A percentile compares a stretch with the other conserved stretches of the same genome.
Conservation (phyloP, 2,888 invertebrate genomes). For the Cryptus armator region DNA sequence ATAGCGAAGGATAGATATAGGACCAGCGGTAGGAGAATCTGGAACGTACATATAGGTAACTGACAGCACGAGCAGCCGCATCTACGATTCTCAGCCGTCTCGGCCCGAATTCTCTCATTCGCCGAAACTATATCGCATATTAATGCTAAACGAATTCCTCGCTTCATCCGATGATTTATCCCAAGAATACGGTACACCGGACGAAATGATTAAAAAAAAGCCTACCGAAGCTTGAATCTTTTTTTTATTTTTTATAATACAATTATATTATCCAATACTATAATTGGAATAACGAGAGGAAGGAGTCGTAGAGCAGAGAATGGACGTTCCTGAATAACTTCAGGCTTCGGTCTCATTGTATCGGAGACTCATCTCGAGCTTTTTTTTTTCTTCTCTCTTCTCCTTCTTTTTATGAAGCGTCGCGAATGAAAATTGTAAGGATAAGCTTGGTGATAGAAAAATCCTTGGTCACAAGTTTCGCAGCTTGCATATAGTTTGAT, state of each 20-base stretch:
- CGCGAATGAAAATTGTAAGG: constrained; percentile 19
- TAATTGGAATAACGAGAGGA: constrained; percentile 47
- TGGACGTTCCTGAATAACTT: constrained; percentile 37
- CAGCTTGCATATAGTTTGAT: not conserved
- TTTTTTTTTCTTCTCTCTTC: constrained; percentile 17
- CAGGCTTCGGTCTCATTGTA: constrained; percentile 56
- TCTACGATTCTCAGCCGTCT: constrained; percentile 25
- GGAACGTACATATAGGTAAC: constrained; percentile 45
- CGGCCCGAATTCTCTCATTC: constrained; percentile 19
- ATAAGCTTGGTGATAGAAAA: not conserved
- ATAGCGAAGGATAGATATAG: constrained; percentile 27
- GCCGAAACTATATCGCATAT: constrained; percentile 9
- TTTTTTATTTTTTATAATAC: constrained; percentile 16
- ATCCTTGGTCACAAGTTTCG: not conserved
- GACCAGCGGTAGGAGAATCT: constrained; percentile 45
- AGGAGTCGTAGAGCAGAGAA: not conserved
- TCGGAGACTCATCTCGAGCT: constrained; percentile 30
- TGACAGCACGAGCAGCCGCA: constrained; percentile 27
- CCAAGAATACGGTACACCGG: not conserved
- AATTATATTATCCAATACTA: constrained; percentile 42
- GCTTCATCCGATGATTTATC: constrained; percentile 8
- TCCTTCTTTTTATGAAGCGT: constrained; percentile 8
- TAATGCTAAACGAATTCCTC: not conserved
- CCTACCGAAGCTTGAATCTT: not conserved
- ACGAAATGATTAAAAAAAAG: not conserved